A percentile compares a stretch with the other conserved stretches of the same genome.
phyloP scores from a whole-genome alignment of 2,888 invertebrate genomes.

The Pollenia griseotomentosa region DNA sequence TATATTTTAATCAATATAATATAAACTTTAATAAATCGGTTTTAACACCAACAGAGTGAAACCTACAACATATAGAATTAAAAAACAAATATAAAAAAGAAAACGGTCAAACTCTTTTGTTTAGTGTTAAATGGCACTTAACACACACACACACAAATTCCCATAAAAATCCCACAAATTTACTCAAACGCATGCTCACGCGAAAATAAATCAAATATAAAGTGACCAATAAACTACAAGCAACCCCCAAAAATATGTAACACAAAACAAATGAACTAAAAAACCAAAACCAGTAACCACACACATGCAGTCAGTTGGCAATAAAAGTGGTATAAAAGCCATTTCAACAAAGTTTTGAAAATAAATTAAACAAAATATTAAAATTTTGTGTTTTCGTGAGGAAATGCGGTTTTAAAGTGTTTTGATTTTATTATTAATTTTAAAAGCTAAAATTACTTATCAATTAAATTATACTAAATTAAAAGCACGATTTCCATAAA shows the following conservation, averaged over 20 bases:
- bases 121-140: slow-evolving; percentile 23
- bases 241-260: slow-evolving; percentile 12
- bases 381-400: background rate
- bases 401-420: background rate
- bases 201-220: background rate
- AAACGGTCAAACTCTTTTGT: slow-evolving; percentile 22
- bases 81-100: background rate
- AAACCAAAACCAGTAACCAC: slow-evolving; percentile 9
- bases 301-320: background rate
- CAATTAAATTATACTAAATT: background rate
- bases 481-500: background rate
- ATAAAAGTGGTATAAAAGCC: no score
- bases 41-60: no score
- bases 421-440: slow-evolving; percentile 2
- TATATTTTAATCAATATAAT: no score
- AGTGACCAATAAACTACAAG: background rate
- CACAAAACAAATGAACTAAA: background rate
- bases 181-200: background rate
- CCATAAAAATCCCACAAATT: background rate
- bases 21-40: no score
- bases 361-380: no score
- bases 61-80: background rate
- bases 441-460: slow-evolving; percentile 6
- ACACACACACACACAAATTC: background rate
- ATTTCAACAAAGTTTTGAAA: no score